Conservation (phyloP, 2,113 vertebrate genomes). For the Cricetomys ansorgei region DNA sequence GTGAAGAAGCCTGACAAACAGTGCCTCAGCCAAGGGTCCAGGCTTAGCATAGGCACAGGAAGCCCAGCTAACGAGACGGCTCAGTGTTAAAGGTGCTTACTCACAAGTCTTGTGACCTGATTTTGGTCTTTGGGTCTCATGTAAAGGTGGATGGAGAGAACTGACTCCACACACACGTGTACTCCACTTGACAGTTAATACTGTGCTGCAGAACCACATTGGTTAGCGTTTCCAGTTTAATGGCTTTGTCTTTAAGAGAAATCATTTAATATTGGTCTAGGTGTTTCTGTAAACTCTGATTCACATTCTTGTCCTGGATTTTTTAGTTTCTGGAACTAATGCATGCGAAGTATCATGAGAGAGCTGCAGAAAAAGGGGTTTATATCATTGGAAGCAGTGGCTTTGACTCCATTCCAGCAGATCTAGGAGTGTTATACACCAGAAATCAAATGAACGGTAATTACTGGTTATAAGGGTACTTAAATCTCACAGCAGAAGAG, state of each 20-base stretch:
- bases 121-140: neutral
- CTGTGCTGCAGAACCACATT: neutral
- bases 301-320: constrained; percentile 66
- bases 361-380: constrained; percentile 93
- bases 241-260: constrained; percentile 45
- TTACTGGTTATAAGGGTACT: constrained; percentile 43
- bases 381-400: constrained; percentile 97
- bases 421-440: constrained; percentile 96
- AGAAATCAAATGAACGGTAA: constrained; percentile 95
- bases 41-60: neutral
- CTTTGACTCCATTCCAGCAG: constrained; percentile 97
- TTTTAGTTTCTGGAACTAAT: constrained; percentile 96
- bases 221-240: constrained; percentile 6
- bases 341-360: constrained; percentile 92
- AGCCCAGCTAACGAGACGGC: too few relatives aligned
- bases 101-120: neutral
- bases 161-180: neutral
- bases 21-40: neutral
- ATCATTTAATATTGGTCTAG: neutral
- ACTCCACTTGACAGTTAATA: neutral
- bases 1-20: neutral
- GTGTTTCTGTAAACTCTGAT: constrained; percentile 42
- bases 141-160: neutral
- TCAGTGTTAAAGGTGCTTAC: neutral
- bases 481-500: neutral